Evolutionary conservation across 2,888 invertebrate genomes (phyloP), one percentile per base, ranked within the genome.

Genomic region (Hyppa rectilinea): DNA sequence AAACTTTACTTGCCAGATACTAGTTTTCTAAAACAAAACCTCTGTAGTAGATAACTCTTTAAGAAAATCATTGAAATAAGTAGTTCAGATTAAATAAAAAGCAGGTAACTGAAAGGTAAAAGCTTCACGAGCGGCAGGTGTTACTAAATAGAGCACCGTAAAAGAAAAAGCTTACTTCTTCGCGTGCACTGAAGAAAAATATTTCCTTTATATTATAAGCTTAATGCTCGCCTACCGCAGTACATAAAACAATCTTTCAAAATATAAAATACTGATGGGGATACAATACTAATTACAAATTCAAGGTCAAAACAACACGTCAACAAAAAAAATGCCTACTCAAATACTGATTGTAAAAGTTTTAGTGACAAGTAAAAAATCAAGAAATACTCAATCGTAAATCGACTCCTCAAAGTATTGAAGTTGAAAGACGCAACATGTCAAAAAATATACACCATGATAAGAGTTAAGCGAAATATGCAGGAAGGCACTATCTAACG

Each of bases 401-500:
- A 45, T 23, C 62, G n/a, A 29, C 47, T 43, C 49, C 40, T 71
- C 56, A 64, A 70, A 80, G 60, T 71, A 49, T 71, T 52, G 49
- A 79, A 75, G 49, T 70, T 67, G 20, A 61, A 55, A 14, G 55
- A 62, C 71, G 50, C 71, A 81, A 82, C 80, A 84, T 78, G 85
- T 86, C 84, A 85, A 85, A 84, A 84, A 82, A 83, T 80, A 85
- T 84, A 71, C 72, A 71, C 45, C 34, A 40, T 59, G 55, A 62
- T 66, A 77, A 71, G 60, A 75, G 71, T 71, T 43, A 45, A 65
- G 67, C 56, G 60, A 84, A 83, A 81, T 84, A 74, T 69, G 82
- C 73, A 75, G 80, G 84, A 85, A 85, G 79, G 81, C 85, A 87
- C 81, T 87, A 88, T 87, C 85, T 81, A 67, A 83, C 81, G 84